Percentiles rank a stretch among this genome's conserved stretches.
Evolutionary conservation across 2,113 vertebrate genomes (phyloP).

Genomic region (Bubo scandiacus): DNA sequence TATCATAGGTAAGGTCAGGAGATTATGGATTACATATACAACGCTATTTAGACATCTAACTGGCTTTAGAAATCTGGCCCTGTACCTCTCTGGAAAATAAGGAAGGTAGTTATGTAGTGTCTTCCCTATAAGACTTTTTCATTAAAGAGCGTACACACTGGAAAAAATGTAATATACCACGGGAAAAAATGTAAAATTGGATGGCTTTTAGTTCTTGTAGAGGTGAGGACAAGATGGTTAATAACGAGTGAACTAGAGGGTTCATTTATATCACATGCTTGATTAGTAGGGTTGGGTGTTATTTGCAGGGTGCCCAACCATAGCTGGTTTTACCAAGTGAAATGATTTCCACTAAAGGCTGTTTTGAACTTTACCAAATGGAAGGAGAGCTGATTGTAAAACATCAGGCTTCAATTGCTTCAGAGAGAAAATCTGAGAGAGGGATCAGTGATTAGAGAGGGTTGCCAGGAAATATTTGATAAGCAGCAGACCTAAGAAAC

Average conservation of each 20-base stretch:
- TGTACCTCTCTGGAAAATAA: background rate
- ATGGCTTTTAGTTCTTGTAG: background rate
- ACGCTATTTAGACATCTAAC: background rate
- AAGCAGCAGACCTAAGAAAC: slow-evolving; percentile 37
- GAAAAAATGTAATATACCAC: background rate
- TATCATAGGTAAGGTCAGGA: background rate
- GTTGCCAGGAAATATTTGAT: slow-evolving; percentile 47
- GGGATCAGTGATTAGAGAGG: slow-evolving; percentile 15
- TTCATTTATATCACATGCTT: background rate
- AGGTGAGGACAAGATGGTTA: background rate
- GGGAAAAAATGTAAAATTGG: background rate
- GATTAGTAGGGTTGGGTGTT: background rate
- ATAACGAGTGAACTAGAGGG: background rate
- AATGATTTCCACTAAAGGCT: background rate
- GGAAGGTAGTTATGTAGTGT: background rate
- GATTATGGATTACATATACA: background rate
- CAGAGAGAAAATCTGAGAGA: slow-evolving; percentile 9
- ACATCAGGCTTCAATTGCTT: slow-evolving; percentile 29
- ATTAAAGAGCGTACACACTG: background rate
- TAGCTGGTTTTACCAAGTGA: background rate
- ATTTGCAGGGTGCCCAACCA: background rate
- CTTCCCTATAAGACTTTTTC: background rate
- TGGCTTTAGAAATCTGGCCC: background rate
- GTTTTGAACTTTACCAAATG: background rate
- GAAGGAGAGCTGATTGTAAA: background rate